phyloP scores from a whole-genome alignment of 2,113 vertebrate species.

The Saccopteryx bilineata region DNA sequence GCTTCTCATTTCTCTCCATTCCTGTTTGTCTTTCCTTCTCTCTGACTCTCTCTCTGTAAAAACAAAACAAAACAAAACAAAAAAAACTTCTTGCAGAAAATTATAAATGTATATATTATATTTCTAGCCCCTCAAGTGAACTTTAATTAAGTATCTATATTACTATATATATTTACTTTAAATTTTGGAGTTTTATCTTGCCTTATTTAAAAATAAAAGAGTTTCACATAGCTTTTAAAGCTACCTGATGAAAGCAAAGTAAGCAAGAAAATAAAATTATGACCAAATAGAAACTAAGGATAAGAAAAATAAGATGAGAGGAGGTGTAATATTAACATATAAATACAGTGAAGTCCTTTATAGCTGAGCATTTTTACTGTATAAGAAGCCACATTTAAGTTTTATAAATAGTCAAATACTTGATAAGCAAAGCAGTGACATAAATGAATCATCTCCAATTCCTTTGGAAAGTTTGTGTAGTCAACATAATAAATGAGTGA shows the following conservation, averaged over 20 bases:
- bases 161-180: background rate
- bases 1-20: too few relatives aligned
- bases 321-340: background rate
- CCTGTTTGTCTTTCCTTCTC: too few relatives aligned
- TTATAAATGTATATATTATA: background rate
- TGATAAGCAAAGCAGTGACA: constrained; percentile 44
- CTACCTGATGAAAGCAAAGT: background rate
- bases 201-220: background rate
- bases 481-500: constrained; percentile 48
- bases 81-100: constrained; percentile 22
- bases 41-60: too few relatives aligned
- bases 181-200: background rate
- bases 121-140: background rate
- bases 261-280: background rate
- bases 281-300: background rate
- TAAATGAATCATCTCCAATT: constrained; percentile 42
- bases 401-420: constrained; percentile 61
- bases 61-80: too few relatives aligned
- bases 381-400: background rate
- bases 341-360: background rate
- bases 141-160: background rate
- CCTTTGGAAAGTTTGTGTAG: constrained; percentile 42
- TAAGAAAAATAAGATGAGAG: constrained; percentile 36
- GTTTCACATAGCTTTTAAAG: constrained; percentile 19
- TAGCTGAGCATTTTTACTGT: background rate